Evolutionary conservation across 37 sponge, comb jelly and placozoan species (phyloP).

Genomic region (Lycopodina hypogea): DNA sequence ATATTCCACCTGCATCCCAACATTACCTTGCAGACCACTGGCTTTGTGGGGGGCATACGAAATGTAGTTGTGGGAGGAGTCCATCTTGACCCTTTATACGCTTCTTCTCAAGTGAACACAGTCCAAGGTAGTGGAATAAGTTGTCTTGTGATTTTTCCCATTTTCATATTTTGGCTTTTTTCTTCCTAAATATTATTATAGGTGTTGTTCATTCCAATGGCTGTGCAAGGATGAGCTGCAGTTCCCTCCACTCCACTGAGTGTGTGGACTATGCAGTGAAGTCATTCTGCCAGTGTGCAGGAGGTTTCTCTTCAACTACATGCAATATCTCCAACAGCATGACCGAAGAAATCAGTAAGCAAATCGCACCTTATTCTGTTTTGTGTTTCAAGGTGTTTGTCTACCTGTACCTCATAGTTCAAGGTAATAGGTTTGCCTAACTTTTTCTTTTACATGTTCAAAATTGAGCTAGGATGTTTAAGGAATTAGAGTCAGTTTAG

Average conservation of each 20-base stretch:
- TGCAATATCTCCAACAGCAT: neutral
- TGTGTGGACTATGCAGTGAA: constrained; percentile 35
- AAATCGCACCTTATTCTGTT: too few species aligned
- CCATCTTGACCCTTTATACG: constrained; percentile 29
- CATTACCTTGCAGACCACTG: neutral
- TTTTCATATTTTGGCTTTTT: neutral
- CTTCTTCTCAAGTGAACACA: constrained; percentile 16
- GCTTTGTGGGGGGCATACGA: constrained; percentile 43
- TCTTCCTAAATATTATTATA: neutral
- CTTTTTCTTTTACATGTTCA: too few species aligned
- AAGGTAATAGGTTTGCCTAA: too few species aligned
- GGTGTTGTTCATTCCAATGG: neutral
- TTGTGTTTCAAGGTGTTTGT: too few species aligned
- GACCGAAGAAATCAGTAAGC: constrained; percentile 15
- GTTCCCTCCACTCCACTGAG: neutral
- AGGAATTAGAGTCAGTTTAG: too few species aligned
- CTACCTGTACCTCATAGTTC: too few species aligned
- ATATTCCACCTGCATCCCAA: neutral
- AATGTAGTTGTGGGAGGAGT: constrained; percentile 23
- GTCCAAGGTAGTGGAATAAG: neutral
- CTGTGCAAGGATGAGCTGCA: neutral
- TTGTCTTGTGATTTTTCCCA: neutral
- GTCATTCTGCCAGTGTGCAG: constrained; percentile 28
- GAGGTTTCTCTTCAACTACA: constrained; percentile 18
- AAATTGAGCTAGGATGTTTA: too few species aligned